Evolutionary conservation across 2,113 vertebrate species (phyloP).

Genomic region (Nycticorax nycticorax): DNA sequence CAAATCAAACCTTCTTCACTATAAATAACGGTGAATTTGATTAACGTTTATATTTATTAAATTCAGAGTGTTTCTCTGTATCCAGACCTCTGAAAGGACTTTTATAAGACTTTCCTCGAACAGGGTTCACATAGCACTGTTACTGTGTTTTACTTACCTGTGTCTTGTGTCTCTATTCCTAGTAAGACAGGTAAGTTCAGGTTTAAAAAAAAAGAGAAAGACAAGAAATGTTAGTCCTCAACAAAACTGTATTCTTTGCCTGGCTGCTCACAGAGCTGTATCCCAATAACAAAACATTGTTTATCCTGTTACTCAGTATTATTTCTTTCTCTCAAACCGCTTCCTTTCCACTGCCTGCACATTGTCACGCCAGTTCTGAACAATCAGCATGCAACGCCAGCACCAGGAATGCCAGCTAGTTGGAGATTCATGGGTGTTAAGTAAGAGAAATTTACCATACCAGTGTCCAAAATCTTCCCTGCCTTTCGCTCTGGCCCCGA

Average conservation of each 20-base stretch:
- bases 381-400: neutral
- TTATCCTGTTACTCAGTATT: neutral
- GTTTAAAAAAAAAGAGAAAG: conserved; percentile 53
- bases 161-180: conserved; percentile 98
- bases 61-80: conserved; percentile 24
- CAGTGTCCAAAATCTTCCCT: neutral
- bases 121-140: neutral
- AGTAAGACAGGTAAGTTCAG: conserved; percentile 52
- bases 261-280: neutral
- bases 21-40: conserved; percentile 12
- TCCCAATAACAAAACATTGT: neutral
- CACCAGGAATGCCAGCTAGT: neutral
- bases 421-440: neutral
- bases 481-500: neutral
- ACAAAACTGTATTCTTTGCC: neutral
- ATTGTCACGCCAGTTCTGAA: neutral
- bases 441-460: neutral
- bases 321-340: neutral
- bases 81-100: neutral
- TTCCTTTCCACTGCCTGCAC: neutral
- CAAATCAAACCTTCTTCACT: neutral
- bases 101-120: neutral
- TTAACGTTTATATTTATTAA: neutral
- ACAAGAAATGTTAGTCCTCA: conserved; percentile 55
- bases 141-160: conserved; percentile 83